A percentile compares a stretch with the other conserved stretches of the same genome.
phyloP scores from a whole-genome alignment of 2,113 vertebrate genomes.

The Tupaia tana region DNA sequence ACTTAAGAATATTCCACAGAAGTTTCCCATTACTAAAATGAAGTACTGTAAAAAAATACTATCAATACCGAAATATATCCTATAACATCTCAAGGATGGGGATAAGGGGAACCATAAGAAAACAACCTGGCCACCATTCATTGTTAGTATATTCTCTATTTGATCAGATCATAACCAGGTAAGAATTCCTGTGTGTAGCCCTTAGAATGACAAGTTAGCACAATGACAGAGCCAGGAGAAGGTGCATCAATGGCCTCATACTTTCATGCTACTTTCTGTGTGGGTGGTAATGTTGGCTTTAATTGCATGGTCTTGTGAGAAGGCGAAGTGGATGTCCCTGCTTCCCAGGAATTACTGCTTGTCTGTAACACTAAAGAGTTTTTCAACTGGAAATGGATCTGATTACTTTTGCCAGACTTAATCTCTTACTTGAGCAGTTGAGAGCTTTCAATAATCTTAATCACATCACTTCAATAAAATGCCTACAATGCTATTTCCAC shows the following conservation, averaged over 20 bases:
- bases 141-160: background rate
- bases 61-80: too few relatives aligned
- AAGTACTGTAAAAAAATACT: background rate
- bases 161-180: background rate
- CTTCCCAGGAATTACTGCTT: constrained; percentile 44
- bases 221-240: background rate
- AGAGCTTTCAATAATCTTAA: constrained; percentile 60
- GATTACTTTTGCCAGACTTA: constrained; percentile 71
- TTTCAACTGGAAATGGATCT: constrained; percentile 62
- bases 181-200: background rate
- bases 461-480: constrained; percentile 67
- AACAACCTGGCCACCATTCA: background rate
- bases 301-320: background rate
- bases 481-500: constrained; percentile 60
- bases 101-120: background rate
- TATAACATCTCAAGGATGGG: background rate
- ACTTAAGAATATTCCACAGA: background rate
- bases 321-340: background rate
- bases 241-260: background rate
- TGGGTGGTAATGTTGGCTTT: background rate
- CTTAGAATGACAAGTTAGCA: background rate
- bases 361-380: constrained; percentile 31
- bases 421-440: constrained; percentile 67
- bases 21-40: background rate
- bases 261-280: background rate